A percentile compares a stretch with the other conserved stretches of the same genome.
Conservation (phyloP, 2,888 invertebrate species). For the Sussaba pulchella region DNA sequence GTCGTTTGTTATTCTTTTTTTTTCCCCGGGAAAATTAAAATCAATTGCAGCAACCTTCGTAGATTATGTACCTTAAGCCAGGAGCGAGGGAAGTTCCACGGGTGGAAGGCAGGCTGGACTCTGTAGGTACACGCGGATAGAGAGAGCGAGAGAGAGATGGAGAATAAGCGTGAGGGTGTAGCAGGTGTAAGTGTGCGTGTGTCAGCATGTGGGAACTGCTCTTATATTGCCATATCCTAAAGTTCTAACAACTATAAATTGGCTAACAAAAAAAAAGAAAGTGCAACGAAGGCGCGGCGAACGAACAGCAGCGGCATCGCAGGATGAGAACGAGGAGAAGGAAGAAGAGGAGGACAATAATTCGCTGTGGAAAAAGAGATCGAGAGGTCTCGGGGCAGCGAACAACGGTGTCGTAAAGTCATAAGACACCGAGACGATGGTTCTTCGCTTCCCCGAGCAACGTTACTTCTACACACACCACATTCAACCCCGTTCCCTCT, state of each 20-base stretch:
- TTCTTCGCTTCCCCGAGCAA: conserved; percentile 2
- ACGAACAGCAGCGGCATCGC: conserved; percentile 5
- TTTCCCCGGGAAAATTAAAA: conserved; percentile 75
- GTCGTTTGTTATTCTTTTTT: conserved; percentile 66
- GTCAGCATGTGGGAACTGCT: neutral
- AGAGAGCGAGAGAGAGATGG: no score
- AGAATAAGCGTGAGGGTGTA: neutral
- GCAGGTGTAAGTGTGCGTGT: neutral
- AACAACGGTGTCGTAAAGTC: conserved; percentile 79
- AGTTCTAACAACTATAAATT: conserved; percentile 79
- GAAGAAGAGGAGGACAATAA: no score
- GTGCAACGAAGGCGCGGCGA: conserved; percentile 59
- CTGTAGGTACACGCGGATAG: no score
- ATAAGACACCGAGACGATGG: conserved; percentile 70
- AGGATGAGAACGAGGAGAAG: conserved; percentile 8
- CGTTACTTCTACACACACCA: conserved; percentile 13
- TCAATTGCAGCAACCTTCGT: conserved; percentile 77
- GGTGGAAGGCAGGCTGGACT: no score
- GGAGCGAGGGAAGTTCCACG: no score
- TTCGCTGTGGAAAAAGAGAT: conserved; percentile 46
- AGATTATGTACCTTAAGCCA: conserved; percentile 69
- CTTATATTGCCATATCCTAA: conserved; percentile 73
- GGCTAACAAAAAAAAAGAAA: conserved; percentile 73
- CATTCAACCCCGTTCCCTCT: conserved; percentile 43
- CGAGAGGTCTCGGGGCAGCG: conserved; percentile 59